Conservation (phyloP, 2,113 vertebrate species). For the Lates calcarifer region DNA sequence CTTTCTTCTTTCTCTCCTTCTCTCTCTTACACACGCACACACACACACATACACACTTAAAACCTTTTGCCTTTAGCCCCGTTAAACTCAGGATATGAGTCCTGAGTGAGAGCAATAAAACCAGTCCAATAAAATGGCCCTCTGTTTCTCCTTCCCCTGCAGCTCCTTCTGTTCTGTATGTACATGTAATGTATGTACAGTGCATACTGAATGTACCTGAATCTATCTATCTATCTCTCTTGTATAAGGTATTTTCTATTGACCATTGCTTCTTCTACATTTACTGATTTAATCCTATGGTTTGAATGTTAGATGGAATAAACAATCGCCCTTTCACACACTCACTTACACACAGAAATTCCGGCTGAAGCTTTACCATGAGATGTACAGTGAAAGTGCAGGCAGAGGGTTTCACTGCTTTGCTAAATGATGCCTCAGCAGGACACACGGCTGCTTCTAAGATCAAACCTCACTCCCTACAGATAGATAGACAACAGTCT, state of each 20-base stretch:
- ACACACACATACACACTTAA: conserved; percentile 21
- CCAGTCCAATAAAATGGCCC: conserved; percentile 56
- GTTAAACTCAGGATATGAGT: conserved; percentile 76
- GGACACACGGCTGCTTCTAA: background rate
- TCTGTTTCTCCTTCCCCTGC: conserved; percentile 37
- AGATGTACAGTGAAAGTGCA: background rate
- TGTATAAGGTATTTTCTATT: background rate
- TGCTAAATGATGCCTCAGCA: background rate
- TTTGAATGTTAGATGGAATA: background rate
- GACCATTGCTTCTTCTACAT: background rate
- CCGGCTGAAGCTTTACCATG: background rate
- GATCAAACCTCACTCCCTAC: background rate
- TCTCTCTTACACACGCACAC: background rate
- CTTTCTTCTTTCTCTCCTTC: conserved; percentile 17
- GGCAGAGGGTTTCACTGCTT: background rate
- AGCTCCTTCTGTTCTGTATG: conserved; percentile 26
- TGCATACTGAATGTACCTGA: background rate
- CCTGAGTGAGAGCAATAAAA: conserved; percentile 71
- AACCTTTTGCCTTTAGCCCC: conserved; percentile 56
- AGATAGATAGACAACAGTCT: background rate
- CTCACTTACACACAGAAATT: background rate
- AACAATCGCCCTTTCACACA: background rate
- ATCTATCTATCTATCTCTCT: conserved; percentile 33
- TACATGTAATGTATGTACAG: conserved; percentile 17
- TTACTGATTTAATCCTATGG: background rate